Base-by-base conservation (phyloP, 1,140 invertebrate genomes). In the Plutomurus gul region DNA sequence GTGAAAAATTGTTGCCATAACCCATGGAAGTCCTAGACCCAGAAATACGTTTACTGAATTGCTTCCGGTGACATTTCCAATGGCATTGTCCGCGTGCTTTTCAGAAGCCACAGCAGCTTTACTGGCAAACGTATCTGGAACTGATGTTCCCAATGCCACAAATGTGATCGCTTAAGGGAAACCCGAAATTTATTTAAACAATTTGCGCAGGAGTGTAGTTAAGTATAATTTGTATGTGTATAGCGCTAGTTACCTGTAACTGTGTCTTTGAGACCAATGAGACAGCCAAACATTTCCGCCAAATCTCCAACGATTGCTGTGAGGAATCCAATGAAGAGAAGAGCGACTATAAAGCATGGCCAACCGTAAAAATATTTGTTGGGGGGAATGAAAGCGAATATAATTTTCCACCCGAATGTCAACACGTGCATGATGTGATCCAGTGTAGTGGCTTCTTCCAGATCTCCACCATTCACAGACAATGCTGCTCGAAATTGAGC, bases 41-140 rank as follows among this genome's bases (percentile, higher is more conserved):
- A 92, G 86, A 83, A 92, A 91, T 1, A 92, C 91, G 84, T 92
- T 92, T 33, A 93, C 92, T 51, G 91, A 91, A 85, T 93, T 93
- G 82, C 90, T 91, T 25, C 92, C 92, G 10, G 91, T 92, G 11
- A 93, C 91, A 85, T 93, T 93, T 46, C 92, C 92, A 51, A 93
- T 89, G 8, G 91, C 91, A 51, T 90, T 91, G 84, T 93, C 92
- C 11, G 92, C 92, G 85, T 91, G 90, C 82, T 89, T 89, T 85
- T 93, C 92, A 81, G 90, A 88, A 20, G 89, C 84, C 4, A 92
- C 91, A 11, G 92, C 92, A 6, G 91, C 88, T 85, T 91, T 91
- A 79, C 90, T 91, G 7, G 92, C 92, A 85, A 92, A 91, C 1
- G 90, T 88, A 85, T 92, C 92, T 0, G 92, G 92, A 65, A 93